Evolutionary conservation across 2,113 vertebrate species (phyloP), one percentile per base, ranked within the genome.

Genomic region (Hippopotamus amphibius): DNA sequence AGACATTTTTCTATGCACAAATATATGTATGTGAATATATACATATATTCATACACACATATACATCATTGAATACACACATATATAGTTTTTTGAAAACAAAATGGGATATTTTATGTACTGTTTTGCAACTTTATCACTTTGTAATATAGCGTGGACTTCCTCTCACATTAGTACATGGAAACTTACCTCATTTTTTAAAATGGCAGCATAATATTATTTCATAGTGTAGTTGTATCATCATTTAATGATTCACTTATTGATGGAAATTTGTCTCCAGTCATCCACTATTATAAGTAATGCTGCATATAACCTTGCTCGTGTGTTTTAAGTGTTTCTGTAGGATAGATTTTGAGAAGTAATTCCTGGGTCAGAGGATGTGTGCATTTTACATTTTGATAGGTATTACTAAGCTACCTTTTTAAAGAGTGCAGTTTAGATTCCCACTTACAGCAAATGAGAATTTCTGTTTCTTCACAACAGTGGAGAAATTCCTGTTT

Each of bases 321-420:
- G 53, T 88, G 50, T 91, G n/a, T 82, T n/a, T 85, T 43, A 83
- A 59, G 33, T 85, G 93, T 93, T 92, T 92, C 76, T 94, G 22
- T 95, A 87, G 79, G 63, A 80, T 80, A 94, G 76, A 94, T 93
- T 96, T 95, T 96, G 48, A 92, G 65, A 94, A 92, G 61, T 63
- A 95, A 95, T 82, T 81, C 57, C 83, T 96, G 68, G 65, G 16
- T 92, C 50, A 95, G 94, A 90, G 68, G 46, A 3, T 87, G 5
- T 92, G 19, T 66, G n/a, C 28, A 84, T 61, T 94, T 95, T 95
- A 76, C 53, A 30, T 93, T 95, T 98, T 95, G 59, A 92, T 82
- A 82, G 26, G 14, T 93, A 93, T 10, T 83, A 65, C 41, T 84
- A 84, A 97, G 88, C 57, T 93, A 41, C 53, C 43, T 92, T 86